These are phyloP conservation scores for Tadarida brasiliensis DNA, from an alignment of 2,797 vertebrate species.

Conservation along the genomic window DNA sequence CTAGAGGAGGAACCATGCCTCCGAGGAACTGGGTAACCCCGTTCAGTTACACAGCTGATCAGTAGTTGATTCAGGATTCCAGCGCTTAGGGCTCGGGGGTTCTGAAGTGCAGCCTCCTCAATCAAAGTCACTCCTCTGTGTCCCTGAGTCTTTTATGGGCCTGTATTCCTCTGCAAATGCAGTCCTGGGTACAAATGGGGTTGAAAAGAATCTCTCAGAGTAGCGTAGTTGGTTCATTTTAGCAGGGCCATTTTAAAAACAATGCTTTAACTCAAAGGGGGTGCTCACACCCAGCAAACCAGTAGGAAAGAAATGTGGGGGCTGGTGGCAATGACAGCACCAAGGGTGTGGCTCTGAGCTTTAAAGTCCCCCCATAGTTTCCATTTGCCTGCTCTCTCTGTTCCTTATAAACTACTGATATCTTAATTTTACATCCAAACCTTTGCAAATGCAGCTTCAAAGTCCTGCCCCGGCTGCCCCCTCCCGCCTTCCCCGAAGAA, in stretches of 20 bases:
- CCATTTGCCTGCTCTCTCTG: not conserved
- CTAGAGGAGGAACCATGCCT: no score
- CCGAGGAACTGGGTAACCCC: not conserved
- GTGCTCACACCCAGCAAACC: not conserved
- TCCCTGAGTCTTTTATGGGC: not conserved
- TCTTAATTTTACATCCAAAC: not conserved
- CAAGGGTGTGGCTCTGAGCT: not conserved
- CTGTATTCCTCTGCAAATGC: not conserved
- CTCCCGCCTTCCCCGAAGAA: not conserved
- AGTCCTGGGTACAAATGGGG: not conserved
- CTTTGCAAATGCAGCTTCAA: not conserved
- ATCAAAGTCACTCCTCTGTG: not conserved
- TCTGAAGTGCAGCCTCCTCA: not conserved
- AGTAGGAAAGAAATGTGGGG: not conserved
- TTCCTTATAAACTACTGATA: not conserved
- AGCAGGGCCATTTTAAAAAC: not conserved
- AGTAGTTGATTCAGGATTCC: not conserved
- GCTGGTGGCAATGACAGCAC: not conserved
- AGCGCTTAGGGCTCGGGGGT: not conserved
- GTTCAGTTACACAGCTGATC: not conserved
- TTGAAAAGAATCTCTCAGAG: not conserved
- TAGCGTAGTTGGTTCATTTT: not conserved
- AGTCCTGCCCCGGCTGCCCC: not conserved
- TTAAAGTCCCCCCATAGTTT: not conserved
- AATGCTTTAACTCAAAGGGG: not conserved